Base-by-base conservation (phyloP, 2,797 vertebrate genomes). In the Esox masquinongy region DNA sequence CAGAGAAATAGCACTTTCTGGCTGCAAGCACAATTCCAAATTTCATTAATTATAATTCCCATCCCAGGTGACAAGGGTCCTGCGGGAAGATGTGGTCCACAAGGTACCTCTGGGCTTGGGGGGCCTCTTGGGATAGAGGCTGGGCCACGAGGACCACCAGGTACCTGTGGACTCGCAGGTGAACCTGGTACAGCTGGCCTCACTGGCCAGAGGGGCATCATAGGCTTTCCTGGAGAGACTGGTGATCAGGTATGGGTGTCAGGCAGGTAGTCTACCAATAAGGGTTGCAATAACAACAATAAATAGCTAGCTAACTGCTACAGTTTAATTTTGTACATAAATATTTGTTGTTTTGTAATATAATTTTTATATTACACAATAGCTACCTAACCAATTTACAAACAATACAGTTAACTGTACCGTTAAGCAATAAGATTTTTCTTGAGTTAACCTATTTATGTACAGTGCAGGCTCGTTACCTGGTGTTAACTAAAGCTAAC, bases 211-310 rank as follows among this genome's bases (percentile, higher is more conserved):
- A 77, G 50, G 26, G 94, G 94, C 63, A 64, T 87, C 71, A 64
- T 72, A 0, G 94, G 94, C 59, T 90, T 87, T 43, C 88, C 88
- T 0, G 94, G 94, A 64, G 34, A 74, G 39, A 66, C 6, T 0
- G 94, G 94, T 84, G 89, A 94, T 80, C 66, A 2, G n/a, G 94
- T 94, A 80, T 73, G 72, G n/a, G 29, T n/a, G 36, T 22, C 43
- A 29, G 43, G 43, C 43, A 47, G 43, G 43, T 47, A 11, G 9
- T 8, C 43, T 11, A 11, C 4, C 6, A 39, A 39, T 39, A 39
- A 5, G 36, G 4, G 36, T 39, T 39, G 36, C 36, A 39, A 39
- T 39, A 39, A 39, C 4, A 39, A 39, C 4, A 39, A 39, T 39
- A 39, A 39, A 39, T 39, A 39, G 36, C 4, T 39, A 39, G 29